These are phyloP conservation scores for Metridium senile DNA, from an alignment of 92 coral and sea anemone species.

Conservation along the genomic window DNA sequence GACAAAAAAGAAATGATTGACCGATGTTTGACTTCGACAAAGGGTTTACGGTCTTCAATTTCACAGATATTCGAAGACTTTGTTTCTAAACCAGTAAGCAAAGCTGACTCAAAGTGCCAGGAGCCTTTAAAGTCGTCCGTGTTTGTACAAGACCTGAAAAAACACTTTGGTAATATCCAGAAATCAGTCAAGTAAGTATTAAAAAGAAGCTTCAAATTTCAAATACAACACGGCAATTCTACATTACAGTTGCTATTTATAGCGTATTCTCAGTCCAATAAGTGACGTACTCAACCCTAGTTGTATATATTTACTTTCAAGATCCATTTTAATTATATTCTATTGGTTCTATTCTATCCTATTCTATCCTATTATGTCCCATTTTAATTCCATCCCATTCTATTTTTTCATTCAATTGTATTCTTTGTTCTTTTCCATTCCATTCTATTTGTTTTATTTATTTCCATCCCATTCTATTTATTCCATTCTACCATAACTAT, in stretches of 20 bases:
- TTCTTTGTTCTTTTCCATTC: background rate
- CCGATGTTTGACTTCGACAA: constrained; percentile 59
- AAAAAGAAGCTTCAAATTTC: background rate
- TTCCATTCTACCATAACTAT: background rate
- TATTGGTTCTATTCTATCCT: background rate
- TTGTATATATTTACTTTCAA: too few relatives aligned
- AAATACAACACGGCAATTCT: too few relatives aligned
- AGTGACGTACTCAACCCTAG: too few relatives aligned
- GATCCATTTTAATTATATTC: background rate
- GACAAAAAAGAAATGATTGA: constrained; percentile 59
- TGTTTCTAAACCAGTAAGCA: constrained; percentile 43
- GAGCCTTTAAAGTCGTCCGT: constrained; percentile 46
- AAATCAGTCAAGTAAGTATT: constrained; percentile 62
- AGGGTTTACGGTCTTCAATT: constrained; percentile 59
- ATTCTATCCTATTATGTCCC: background rate
- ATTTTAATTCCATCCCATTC: background rate
- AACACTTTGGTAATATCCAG: constrained; percentile 67
- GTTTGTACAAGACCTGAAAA: constrained; percentile 53
- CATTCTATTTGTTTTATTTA: background rate
- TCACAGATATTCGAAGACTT: constrained; percentile 77
- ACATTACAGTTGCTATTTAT: too few relatives aligned
- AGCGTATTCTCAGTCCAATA: too few relatives aligned
- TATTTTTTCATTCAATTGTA: background rate
- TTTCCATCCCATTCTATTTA: background rate
- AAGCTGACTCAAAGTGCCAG: constrained; percentile 35